These are phyloP conservation scores for Oreohelix idahoensis DNA, from an alignment of 1,140 invertebrate species.

Conservation along the genomic window DNA sequence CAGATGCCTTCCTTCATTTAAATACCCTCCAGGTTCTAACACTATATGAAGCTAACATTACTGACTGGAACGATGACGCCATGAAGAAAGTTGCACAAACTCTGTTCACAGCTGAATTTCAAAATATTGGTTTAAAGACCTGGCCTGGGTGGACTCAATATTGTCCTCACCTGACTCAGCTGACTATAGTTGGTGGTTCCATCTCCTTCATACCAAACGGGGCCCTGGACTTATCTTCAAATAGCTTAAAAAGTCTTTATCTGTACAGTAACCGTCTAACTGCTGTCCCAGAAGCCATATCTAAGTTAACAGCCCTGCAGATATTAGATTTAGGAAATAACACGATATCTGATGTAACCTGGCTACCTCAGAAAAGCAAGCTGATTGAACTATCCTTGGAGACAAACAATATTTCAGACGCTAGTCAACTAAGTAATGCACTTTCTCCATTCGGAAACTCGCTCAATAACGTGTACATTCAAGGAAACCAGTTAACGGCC, in stretches of 20 bases:
- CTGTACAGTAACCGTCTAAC: neutral
- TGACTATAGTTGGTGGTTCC: neutral
- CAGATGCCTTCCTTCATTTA: neutral
- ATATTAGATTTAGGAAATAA: neutral
- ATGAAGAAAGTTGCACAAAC: neutral
- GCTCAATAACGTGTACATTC: neutral
- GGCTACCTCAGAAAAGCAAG: neutral
- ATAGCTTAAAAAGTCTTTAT: neutral
- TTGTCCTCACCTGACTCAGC: neutral
- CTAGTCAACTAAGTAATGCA: neutral
- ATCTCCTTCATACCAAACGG: neutral
- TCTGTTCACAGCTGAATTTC: neutral
- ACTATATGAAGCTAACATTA: neutral
- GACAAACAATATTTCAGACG: neutral
- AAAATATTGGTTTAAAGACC: neutral
- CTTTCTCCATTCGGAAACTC: neutral
- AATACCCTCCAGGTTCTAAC: neutral
- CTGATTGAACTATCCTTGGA: neutral
- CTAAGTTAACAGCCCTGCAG: neutral
- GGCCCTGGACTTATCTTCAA: neutral
- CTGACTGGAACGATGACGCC: neutral
- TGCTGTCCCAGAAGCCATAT: neutral
- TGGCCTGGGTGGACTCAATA: neutral
- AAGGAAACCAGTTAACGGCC: neutral
- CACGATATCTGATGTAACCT: neutral